phyloP scores from a whole-genome alignment of 2,113 vertebrate genomes.

The Oryctolagus cuniculus region mOryCun1.1 NC_091439.1:33317501-33318000 shows the following conservation, averaged over 20 bases:
- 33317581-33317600: too few species aligned
- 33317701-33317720: neutral
- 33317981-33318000: neutral
- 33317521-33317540: too few species aligned
- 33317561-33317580: too few species aligned
- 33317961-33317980: neutral
- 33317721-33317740: too few species aligned
- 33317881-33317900: neutral
- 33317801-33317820: conserved; percentile 11
- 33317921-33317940: conserved; percentile 3
- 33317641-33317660: too few species aligned
- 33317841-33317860: conserved; percentile 35
- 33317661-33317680: neutral
- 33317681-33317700: neutral
- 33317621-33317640: too few species aligned
- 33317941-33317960: neutral
- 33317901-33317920: neutral
- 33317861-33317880: conserved; percentile 15
- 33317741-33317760: neutral
- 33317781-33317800: neutral
- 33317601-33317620: too few species aligned
- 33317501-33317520: too few species aligned
- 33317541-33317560: too few species aligned
- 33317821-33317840: conserved; percentile 1
- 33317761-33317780: neutral